These are phyloP conservation scores for Vanessa cardui DNA, from an alignment of 2,888 invertebrate species.

Conservation along the genomic window DNA sequence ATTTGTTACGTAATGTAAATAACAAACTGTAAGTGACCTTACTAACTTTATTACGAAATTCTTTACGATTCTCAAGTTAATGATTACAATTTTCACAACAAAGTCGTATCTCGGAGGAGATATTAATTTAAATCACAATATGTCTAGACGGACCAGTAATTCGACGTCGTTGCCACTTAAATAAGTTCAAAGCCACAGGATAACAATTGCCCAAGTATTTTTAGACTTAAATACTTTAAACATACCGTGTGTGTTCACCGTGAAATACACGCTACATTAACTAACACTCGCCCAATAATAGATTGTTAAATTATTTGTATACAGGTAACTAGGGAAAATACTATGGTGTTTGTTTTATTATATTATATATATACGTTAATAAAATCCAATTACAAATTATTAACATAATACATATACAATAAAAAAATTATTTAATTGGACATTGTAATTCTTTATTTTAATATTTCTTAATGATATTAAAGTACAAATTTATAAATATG, in stretches of 20 bases:
- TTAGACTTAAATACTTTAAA: conserved; percentile 40
- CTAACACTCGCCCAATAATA: not conserved
- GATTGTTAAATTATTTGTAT: conserved; percentile 5
- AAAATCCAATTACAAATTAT: no score
- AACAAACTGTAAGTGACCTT: no score
- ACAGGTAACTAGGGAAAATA: not conserved
- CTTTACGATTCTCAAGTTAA: not conserved
- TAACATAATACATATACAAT: no score
- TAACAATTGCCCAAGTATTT: conserved; percentile 38
- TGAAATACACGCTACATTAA: conserved; percentile 19
- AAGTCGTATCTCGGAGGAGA: conserved; percentile 6
- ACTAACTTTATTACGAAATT: not conserved
- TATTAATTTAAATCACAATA: conserved; percentile 17
- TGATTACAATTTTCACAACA: not conserved
- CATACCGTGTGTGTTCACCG: conserved; percentile 13
- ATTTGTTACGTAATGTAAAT: no score
- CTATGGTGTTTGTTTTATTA: no score
- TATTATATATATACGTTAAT: no score
- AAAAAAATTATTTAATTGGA: no score
- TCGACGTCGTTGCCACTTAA: conserved; percentile 35
- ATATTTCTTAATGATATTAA: no score
- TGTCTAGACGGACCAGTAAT: conserved; percentile 36
- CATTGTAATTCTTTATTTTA: no score
- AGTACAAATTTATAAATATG: no score
- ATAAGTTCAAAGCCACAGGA: conserved; percentile 35